phyloP scores from a whole-genome alignment of 2,888 invertebrate genomes.

The Psylliodes chrysocephalus region DNA sequence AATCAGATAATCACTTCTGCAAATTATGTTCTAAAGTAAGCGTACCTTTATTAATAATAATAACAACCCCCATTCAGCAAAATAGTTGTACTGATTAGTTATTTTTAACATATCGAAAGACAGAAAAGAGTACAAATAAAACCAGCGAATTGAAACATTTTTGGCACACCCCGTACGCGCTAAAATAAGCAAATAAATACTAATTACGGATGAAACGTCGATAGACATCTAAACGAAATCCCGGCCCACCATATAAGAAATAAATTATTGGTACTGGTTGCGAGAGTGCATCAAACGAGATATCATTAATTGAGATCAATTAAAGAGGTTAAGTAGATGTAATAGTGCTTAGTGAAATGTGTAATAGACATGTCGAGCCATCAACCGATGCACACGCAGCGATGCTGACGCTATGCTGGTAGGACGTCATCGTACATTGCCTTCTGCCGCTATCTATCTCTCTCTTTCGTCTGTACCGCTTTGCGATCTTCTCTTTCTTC shows the following conservation, averaged over 20 bases:
- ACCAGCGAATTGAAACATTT: background rate
- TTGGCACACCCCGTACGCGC: background rate
- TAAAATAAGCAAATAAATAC: background rate
- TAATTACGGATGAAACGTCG: background rate
- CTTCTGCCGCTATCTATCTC: too few relatives aligned
- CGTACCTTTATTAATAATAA: too few relatives aligned
- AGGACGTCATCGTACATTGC: conserved; percentile 36
- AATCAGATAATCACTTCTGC: too few relatives aligned
- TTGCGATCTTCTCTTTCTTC: background rate
- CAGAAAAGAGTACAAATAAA: too few relatives aligned
- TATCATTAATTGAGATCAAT: conserved; percentile 61
- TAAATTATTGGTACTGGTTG: conserved; percentile 48
- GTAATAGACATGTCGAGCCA: conserved; percentile 53
- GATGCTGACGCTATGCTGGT: conserved; percentile 27
- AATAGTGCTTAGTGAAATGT: conserved; percentile 58
- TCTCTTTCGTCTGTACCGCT: background rate
- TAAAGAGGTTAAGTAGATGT: conserved; percentile 62
- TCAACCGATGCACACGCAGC: background rate
- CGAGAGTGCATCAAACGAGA: conserved; percentile 49
- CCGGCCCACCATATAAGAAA: conserved; percentile 41
- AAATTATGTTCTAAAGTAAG: too few relatives aligned
- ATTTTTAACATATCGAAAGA: too few relatives aligned
- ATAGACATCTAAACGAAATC: conserved; percentile 14
- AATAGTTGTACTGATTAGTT: too few relatives aligned
- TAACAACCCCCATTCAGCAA: too few relatives aligned